A percentile compares a stretch with the other conserved stretches of the same genome.
phyloP scores from a whole-genome alignment of 2,797 vertebrate species.

The Melopsittacus undulatus region DNA sequence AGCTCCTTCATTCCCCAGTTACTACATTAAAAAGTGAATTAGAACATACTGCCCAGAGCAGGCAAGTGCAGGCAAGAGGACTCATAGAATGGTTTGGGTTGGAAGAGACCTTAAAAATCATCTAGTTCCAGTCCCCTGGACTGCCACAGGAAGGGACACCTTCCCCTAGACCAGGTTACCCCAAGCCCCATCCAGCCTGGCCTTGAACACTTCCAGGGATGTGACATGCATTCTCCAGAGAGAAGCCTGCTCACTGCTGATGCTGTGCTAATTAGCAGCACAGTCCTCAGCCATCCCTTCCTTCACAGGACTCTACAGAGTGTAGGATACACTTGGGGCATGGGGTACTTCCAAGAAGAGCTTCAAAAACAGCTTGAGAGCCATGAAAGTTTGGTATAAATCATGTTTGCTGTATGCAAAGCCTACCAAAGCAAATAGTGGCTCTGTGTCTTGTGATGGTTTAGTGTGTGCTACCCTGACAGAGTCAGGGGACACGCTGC shows the following conservation, averaged over 20 bases:
- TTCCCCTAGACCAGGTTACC: background rate
- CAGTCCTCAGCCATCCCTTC: background rate
- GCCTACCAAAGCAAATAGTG: background rate
- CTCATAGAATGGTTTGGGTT: rapidly evolving
- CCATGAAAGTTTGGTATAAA: rapidly evolving
- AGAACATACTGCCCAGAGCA: background rate
- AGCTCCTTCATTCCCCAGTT: background rate
- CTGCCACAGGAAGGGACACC: background rate
- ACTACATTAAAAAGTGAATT: rapidly evolving
- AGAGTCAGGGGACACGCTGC: background rate
- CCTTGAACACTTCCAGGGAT: background rate
- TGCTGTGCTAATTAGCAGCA: background rate
- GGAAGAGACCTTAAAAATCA: background rate
- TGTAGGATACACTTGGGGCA: rapidly evolving
- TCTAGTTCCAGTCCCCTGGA: rapidly evolving
- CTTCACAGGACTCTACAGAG: background rate
- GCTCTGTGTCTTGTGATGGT: background rate
- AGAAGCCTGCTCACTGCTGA: background rate
- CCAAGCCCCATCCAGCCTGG: background rate
- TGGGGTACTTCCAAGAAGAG: background rate
- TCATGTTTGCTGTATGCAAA: rapidly evolving
- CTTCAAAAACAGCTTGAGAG: background rate
- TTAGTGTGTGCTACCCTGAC: background rate
- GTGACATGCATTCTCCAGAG: background rate
- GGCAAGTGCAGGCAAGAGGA: no score